Percentiles rank a stretch among this genome's conserved stretches.
phyloP scores from a whole-genome alignment of 2,797 vertebrate species.

The Craterocephalus amniculus region DNA sequence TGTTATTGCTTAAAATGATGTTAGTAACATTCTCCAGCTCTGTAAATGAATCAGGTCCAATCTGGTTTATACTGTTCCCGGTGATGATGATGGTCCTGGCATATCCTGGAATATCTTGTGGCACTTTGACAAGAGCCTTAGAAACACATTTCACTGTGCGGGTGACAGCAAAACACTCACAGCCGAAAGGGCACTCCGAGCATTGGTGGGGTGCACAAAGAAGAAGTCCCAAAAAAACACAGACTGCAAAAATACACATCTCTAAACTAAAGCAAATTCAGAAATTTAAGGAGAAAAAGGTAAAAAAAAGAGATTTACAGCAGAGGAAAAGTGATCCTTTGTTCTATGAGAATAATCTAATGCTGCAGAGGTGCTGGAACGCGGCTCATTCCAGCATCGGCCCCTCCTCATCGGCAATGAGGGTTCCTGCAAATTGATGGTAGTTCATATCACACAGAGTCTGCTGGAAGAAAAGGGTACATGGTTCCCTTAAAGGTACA shows the following conservation, averaged over 20 bases:
- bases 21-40: slow-evolving; percentile 80
- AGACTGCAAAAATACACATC: slow-evolving; percentile 62
- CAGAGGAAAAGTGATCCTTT: slow-evolving; percentile 15
- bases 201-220: slow-evolving; percentile 60
- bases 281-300: neutral
- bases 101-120: slow-evolving; percentile 74
- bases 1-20: slow-evolving; percentile 82
- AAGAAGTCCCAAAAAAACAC: slow-evolving; percentile 65
- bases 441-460: slow-evolving; percentile 63
- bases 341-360: slow-evolving; percentile 20
- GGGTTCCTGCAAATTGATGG: slow-evolving; percentile 67
- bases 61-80: slow-evolving; percentile 74
- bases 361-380: slow-evolving; percentile 25
- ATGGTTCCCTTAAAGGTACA: slow-evolving; percentile 81
- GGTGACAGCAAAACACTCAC: slow-evolving; percentile 79
- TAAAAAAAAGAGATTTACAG: slow-evolving; percentile 8
- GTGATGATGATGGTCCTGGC: slow-evolving; percentile 78
- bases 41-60: slow-evolving; percentile 75
- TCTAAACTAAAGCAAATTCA: slow-evolving; percentile 23
- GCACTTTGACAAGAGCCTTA: slow-evolving; percentile 71
- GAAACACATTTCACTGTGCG: slow-evolving; percentile 80
- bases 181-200: slow-evolving; percentile 76
- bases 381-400: slow-evolving; percentile 28
- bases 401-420: slow-evolving; percentile 62
- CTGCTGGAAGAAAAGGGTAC: slow-evolving; percentile 60